Evolutionary conservation across 2,888 invertebrate species (phyloP).

Genomic region (Peribatodes rhomboidaria): DNA sequence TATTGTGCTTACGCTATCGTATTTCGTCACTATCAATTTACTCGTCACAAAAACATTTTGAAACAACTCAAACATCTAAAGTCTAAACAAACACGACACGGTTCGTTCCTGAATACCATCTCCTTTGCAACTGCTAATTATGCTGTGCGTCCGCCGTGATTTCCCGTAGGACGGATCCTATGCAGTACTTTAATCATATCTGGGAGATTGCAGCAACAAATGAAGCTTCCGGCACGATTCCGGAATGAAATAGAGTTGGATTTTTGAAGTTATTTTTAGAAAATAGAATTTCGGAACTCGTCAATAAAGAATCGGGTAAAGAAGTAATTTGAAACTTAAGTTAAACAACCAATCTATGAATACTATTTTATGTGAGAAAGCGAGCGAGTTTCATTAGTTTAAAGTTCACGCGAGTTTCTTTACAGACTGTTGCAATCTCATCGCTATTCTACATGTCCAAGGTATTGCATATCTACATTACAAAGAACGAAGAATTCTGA

Average conservation of each 20-base stretch:
- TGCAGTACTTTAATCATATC: slow-evolving; percentile 85
- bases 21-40: background rate
- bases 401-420: too few species aligned
- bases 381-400: too few species aligned
- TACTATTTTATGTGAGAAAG: too few species aligned
- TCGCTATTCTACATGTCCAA: too few species aligned
- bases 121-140: slow-evolving; percentile 82
- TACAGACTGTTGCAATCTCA: too few species aligned
- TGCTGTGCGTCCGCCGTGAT: slow-evolving; percentile 82
- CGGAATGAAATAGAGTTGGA: background rate
- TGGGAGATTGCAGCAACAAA: slow-evolving; percentile 83
- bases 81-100: slow-evolving; percentile 21
- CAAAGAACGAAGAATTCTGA: too few species aligned
- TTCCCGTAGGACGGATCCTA: slow-evolving; percentile 81
- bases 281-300: too few species aligned
- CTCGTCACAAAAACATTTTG: background rate
- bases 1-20: too few species aligned
- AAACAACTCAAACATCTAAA: background rate
- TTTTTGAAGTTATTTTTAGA: background rate
- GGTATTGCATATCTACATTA: too few species aligned
- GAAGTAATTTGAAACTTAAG: too few species aligned
- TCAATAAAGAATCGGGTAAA: too few species aligned
- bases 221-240: slow-evolving; percentile 50
- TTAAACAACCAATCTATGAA: too few species aligned
- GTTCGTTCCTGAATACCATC: slow-evolving; percentile 57